A percentile compares a stretch with the other conserved stretches of the same genome.
phyloP scores from a whole-genome alignment of 2,113 vertebrate species.

The Hydrochoerus hydrochaeris region DNA sequence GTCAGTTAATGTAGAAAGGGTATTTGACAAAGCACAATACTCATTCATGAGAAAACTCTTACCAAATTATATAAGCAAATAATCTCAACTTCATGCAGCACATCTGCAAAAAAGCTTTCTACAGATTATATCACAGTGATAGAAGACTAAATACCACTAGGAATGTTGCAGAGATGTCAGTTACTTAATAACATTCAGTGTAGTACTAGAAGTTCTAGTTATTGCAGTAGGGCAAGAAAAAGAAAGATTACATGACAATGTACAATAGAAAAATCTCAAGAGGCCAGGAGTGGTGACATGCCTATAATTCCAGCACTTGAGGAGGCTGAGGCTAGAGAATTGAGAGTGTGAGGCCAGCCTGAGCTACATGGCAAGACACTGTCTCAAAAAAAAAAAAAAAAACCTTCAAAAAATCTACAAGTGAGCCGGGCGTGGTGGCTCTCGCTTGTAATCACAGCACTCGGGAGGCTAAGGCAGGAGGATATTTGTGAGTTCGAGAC shows the following conservation, averaged over 20 bases:
- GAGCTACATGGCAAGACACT: not conserved
- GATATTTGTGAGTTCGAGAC: too few species aligned
- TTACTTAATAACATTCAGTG: not conserved
- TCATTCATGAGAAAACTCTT: not conserved
- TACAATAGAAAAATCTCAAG: not conserved
- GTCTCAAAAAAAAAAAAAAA: not conserved
- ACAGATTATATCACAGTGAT: not conserved
- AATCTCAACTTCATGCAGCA: not conserved
- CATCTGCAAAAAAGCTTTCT: not conserved
- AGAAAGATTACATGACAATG: not conserved
- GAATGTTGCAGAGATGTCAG: not conserved
- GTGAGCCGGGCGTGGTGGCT: too few species aligned
- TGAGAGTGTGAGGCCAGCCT: not conserved
- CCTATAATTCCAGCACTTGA: not conserved
- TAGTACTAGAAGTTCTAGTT: not conserved
- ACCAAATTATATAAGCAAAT: constrained; percentile 35
- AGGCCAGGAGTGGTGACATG: not conserved
- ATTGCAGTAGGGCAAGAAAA: not conserved
- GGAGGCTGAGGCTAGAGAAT: not conserved
- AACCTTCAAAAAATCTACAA: not conserved
- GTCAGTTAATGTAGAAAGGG: not conserved
- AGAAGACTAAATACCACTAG: not conserved
- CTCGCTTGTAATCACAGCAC: too few species aligned
- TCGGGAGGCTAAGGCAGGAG: too few species aligned
- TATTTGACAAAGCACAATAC: constrained; percentile 20